Percentiles rank a stretch among this genome's conserved stretches.
Evolutionary conservation across 2,113 vertebrate genomes (phyloP).

Genomic region (Burhinus bistriatus): DNA sequence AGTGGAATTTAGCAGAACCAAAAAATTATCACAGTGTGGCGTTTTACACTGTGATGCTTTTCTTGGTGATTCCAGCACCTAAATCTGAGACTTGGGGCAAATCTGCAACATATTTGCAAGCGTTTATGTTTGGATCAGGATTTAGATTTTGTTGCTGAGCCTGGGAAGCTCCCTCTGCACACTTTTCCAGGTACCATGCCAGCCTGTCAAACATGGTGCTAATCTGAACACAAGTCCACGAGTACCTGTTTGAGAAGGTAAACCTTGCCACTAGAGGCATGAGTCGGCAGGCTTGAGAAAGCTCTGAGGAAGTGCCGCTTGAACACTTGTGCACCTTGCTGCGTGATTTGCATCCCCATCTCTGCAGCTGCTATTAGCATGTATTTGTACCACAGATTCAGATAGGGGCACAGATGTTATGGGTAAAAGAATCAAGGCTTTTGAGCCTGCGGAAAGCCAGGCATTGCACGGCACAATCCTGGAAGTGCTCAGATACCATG

Average conservation of each 20-base stretch:
- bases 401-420: background rate
- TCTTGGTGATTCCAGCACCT: background rate
- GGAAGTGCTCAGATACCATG: background rate
- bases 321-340: background rate
- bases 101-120: background rate
- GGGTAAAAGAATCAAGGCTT: background rate
- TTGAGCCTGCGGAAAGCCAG: background rate
- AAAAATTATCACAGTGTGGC: background rate
- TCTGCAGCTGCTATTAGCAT: background rate
- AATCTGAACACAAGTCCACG: background rate
- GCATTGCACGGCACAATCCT: background rate
- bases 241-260: background rate
- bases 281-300: background rate
- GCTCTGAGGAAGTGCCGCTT: background rate
- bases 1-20: background rate
- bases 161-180: background rate
- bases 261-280: background rate
- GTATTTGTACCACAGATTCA: background rate
- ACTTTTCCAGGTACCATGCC: background rate
- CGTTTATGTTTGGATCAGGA: background rate
- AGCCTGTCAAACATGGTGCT: background rate
- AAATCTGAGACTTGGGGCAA: background rate
- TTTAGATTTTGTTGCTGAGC: background rate
- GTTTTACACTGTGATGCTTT: background rate
- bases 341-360: background rate